Evolutionary conservation across 2,888 invertebrate genomes (phyloP).

Genomic region (Cerastoderma edule): DNA sequence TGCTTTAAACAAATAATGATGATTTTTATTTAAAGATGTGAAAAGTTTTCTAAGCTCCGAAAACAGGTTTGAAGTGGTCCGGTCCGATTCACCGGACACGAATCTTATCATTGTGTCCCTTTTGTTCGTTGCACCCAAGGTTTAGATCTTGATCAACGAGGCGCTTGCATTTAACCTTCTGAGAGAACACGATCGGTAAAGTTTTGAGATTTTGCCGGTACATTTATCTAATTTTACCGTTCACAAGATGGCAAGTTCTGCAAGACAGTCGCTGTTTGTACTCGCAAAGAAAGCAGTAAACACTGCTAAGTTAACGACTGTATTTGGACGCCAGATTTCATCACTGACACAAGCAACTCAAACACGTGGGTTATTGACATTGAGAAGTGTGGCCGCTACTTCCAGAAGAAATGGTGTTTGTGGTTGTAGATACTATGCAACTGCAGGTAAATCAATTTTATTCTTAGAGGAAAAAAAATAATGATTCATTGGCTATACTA

Average conservation of each 20-base stretch:
- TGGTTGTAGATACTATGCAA: neutral
- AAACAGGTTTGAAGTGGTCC: too few species aligned
- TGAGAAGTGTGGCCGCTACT: slow-evolving; percentile 1
- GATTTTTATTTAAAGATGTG: too few species aligned
- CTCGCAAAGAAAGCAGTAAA: neutral
- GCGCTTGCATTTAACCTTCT: too few species aligned
- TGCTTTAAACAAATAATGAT: too few species aligned
- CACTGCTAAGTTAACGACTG: neutral
- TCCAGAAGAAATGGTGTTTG: neutral
- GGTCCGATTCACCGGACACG: too few species aligned
- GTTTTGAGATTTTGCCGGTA: neutral
- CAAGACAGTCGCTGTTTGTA: neutral
- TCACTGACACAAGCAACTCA: neutral
- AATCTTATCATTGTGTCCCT: too few species aligned
- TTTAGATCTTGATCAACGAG: too few species aligned
- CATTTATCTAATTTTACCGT: neutral
- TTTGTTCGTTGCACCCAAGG: too few species aligned
- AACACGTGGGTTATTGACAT: slow-evolving; percentile 17
- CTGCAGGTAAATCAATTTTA: neutral
- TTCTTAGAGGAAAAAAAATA: neutral
- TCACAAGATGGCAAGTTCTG: neutral
- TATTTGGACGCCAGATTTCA: too few species aligned
- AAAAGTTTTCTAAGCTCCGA: too few species aligned
- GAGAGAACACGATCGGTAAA: too few species aligned
- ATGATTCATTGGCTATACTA: neutral